These are phyloP conservation scores for Solenopsis fugax DNA, from an alignment of 1,140 invertebrate species.

Conservation along the genomic window DNA sequence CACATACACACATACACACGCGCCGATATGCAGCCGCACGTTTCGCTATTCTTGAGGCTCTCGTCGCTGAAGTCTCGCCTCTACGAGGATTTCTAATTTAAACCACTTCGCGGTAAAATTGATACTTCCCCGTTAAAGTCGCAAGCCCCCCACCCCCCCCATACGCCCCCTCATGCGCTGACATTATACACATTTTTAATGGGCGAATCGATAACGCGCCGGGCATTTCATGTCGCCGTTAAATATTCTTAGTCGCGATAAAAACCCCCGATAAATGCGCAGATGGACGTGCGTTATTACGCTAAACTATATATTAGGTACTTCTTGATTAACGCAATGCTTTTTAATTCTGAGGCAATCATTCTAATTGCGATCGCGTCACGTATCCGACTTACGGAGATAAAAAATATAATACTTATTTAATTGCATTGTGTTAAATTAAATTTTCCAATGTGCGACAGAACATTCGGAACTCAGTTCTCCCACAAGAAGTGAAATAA, in stretches of 20 bases:
- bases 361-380: conserved; percentile 15
- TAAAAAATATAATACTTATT: conserved; percentile 17
- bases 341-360: conserved; percentile 40
- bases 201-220: conserved; percentile 16
- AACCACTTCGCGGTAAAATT: conserved; percentile 22
- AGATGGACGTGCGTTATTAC: conserved; percentile 12
- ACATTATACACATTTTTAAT: conserved; percentile 19
- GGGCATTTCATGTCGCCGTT: conserved; percentile 19
- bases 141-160: too few species aligned
- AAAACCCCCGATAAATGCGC: conserved; percentile 39
- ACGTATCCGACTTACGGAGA: not conserved
- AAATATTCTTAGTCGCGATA: conserved; percentile 51
- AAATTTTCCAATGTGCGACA: not conserved
- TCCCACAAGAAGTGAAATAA: too few species aligned
- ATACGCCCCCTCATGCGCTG: too few species aligned
- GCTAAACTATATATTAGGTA: not conserved
- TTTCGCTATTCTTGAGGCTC: conserved; percentile 34
- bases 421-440: not conserved
- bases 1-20: conserved; percentile 24
- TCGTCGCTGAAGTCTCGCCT: not conserved
- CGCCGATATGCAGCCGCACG: not conserved
- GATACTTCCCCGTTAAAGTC: not conserved
- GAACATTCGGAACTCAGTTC: not conserved
- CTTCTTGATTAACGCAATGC: conserved; percentile 28
- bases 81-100: conserved; percentile 54